A percentile compares a stretch with the other conserved stretches of the same genome.
phyloP scores from a whole-genome alignment of 1,140 invertebrate genomes.

The Drosophila santomea region DNA sequence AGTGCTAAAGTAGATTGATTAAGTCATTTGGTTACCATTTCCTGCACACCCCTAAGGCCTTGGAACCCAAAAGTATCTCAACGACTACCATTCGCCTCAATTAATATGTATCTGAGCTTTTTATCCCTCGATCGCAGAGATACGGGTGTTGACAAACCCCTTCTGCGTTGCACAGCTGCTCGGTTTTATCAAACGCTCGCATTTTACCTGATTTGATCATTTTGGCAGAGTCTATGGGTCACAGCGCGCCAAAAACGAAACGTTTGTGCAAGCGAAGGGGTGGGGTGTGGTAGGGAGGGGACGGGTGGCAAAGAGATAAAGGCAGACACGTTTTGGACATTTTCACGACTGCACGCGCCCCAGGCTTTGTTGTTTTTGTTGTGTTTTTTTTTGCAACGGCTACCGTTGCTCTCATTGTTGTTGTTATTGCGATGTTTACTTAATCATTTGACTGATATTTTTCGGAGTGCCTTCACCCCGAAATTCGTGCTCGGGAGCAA shows the following conservation, averaged over 20 bases:
- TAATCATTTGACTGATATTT: slow-evolving; percentile 82
- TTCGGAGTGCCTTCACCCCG: slow-evolving; percentile 78
- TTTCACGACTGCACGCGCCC: slow-evolving; percentile 67
- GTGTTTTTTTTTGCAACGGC: slow-evolving; percentile 34
- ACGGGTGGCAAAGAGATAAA: slow-evolving; percentile 15
- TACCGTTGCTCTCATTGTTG: slow-evolving; percentile 18
- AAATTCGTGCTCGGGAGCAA: slow-evolving; percentile 57
- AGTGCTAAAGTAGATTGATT: neutral
- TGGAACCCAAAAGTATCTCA: neutral
- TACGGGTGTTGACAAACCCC: slow-evolving; percentile 41
- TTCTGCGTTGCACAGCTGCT: slow-evolving; percentile 49
- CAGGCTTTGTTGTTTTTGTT: slow-evolving; percentile 33
- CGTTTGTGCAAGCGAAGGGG: neutral
- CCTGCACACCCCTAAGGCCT: neutral
- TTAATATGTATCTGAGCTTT: slow-evolving; percentile 7
- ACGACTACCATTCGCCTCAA: neutral
- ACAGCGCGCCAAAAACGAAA: slow-evolving; percentile 51
- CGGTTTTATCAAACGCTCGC: slow-evolving; percentile 13
- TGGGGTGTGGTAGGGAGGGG: neutral
- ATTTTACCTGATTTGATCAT: slow-evolving; percentile 74
- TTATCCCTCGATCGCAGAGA: slow-evolving; percentile 7
- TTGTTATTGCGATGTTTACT: slow-evolving; percentile 58
- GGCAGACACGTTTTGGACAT: slow-evolving; percentile 68
- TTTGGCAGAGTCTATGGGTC: slow-evolving; percentile 41
- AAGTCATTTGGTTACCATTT: neutral